Conservation (phyloP, 2,113 vertebrate genomes). For the Puntigrus tetrazona region DNA sequence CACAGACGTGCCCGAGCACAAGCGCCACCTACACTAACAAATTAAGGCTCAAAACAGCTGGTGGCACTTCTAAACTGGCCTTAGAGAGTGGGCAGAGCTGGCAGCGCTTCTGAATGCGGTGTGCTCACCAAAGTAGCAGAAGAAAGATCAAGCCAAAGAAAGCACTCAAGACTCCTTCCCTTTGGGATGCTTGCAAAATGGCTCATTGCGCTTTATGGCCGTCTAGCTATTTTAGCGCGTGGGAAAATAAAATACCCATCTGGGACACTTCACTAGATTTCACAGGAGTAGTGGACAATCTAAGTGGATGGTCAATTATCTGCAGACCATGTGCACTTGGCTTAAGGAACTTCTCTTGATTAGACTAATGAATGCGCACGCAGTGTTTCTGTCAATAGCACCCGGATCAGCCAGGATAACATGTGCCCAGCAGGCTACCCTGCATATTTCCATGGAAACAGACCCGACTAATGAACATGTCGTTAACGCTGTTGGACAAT, state of each 20-base stretch:
- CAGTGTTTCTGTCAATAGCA: slow-evolving; percentile 59
- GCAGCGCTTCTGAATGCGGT: slow-evolving; percentile 54
- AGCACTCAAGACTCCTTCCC: slow-evolving; percentile 15
- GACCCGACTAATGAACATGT: slow-evolving; percentile 36
- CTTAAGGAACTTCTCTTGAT: slow-evolving; percentile 48
- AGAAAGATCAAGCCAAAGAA: slow-evolving; percentile 14
- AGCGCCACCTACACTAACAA: slow-evolving; percentile 53
- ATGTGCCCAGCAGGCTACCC: slow-evolving; percentile 23
- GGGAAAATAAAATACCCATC: slow-evolving; percentile 45
- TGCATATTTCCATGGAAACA: slow-evolving; percentile 50
- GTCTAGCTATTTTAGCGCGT: slow-evolving; percentile 16
- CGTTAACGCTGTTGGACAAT: slow-evolving; percentile 8
- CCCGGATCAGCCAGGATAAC: slow-evolving; percentile 40
- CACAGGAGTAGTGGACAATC: slow-evolving; percentile 34
- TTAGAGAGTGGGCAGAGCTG: slow-evolving; percentile 57
- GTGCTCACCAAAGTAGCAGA: slow-evolving; percentile 44
- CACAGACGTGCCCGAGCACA: slow-evolving; percentile 34
- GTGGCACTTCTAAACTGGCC: slow-evolving; percentile 60
- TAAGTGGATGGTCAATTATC: slow-evolving; percentile 58
- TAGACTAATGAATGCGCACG: slow-evolving; percentile 56
- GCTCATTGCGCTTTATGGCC: slow-evolving; percentile 21
- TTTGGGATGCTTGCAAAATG: slow-evolving; percentile 22
- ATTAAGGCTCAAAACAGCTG: slow-evolving; percentile 64
- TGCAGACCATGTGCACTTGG: slow-evolving; percentile 50
- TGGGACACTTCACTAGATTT: slow-evolving; percentile 41